Evolutionary conservation across 2,888 invertebrate genomes (phyloP).

Genomic region (Danaus chrysippus): DNA sequence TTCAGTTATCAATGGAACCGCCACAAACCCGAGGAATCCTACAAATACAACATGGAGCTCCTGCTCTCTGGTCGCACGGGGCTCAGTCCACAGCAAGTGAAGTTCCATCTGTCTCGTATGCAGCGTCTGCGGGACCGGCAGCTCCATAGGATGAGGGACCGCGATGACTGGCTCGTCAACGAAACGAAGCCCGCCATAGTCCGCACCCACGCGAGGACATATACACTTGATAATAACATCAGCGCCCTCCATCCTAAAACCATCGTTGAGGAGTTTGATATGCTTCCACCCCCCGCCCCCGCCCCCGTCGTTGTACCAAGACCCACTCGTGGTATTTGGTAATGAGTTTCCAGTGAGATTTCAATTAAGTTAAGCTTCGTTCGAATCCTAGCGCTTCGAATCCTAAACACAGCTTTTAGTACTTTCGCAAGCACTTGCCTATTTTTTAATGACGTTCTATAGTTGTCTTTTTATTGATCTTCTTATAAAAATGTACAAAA

Average conservation of each 20-base stretch:
- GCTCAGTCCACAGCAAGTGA: constrained; percentile 62
- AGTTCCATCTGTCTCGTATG: constrained; percentile 60
- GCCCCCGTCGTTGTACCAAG: constrained; percentile 44
- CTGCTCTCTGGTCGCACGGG: constrained; percentile 66
- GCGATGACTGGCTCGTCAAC: constrained; percentile 62
- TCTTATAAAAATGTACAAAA: constrained; percentile 23
- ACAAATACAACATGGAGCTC: constrained; percentile 61
- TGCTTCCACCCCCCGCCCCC: constrained; percentile 53
- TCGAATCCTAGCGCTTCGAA: constrained; percentile 31
- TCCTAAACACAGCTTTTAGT: constrained; percentile 31
- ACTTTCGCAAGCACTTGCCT: constrained; percentile 28
- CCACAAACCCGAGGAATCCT: constrained; percentile 69
- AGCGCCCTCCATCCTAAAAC: constrained; percentile 79
- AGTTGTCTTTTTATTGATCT: constrained; percentile 22
- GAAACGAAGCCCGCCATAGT: constrained; percentile 58
- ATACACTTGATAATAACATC: constrained; percentile 73
- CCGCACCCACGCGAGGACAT: constrained; percentile 74
- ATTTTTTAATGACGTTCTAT: constrained; percentile 9
- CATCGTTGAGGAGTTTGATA: constrained; percentile 77
- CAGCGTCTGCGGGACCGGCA: constrained; percentile 63
- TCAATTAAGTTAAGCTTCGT: constrained; percentile 30
- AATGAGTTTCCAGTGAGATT: constrained; percentile 28
- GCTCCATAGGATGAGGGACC: constrained; percentile 48
- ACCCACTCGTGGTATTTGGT: constrained; percentile 43
- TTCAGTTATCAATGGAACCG: constrained; percentile 70